Evolutionary conservation across 2,888 invertebrate genomes (phyloP), one percentile per base, ranked within the genome.

Genomic region (Dynastes hyllus): DNA sequence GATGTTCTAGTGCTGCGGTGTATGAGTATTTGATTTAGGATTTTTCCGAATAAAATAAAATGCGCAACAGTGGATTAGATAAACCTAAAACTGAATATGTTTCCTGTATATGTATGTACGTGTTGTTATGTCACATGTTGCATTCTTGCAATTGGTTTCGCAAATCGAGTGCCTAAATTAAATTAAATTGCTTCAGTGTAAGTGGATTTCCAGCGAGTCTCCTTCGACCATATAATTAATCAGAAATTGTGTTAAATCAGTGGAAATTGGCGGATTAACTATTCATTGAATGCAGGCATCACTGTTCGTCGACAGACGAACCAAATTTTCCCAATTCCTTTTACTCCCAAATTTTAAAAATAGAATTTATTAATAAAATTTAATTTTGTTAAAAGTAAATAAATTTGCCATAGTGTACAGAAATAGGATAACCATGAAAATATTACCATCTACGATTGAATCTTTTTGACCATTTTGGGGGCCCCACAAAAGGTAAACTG

Each of bases 211-310:
- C 16, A 29, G 58, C 45, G 67, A 55, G n/a, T 45, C 32, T 27
- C 77, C 61, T 69, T 13, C 40, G 22, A 66, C 55, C 73, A 40
- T 50, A 75, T 65, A 78, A 71, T 78, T 78, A 78, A 66, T 73
- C 53, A 55, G 73, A 78, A 78, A 78, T 78, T 73, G 73, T 63
- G 51, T 16, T 63, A 65, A 78, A 58, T 37, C 70, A 78, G 73
- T 16, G 29, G 73, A 65, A 78, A 78, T 78, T 78, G 40, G 73
- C 32, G 65, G 50, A 78, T 71, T 71, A 78, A 78, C 78, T 51
- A 71, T 78, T 71, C 70, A 71, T 55, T 5, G 37, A 66, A 65
- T 75, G 29, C 65, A 50, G 29, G 61, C 27, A 29, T 76, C 76
- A 55, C 45, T 22, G 22, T 16, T 67, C 40, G 66, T 45, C 66